phyloP scores from a whole-genome alignment of 1,140 invertebrate species.

The Pachypeltis micranthus region DNA sequence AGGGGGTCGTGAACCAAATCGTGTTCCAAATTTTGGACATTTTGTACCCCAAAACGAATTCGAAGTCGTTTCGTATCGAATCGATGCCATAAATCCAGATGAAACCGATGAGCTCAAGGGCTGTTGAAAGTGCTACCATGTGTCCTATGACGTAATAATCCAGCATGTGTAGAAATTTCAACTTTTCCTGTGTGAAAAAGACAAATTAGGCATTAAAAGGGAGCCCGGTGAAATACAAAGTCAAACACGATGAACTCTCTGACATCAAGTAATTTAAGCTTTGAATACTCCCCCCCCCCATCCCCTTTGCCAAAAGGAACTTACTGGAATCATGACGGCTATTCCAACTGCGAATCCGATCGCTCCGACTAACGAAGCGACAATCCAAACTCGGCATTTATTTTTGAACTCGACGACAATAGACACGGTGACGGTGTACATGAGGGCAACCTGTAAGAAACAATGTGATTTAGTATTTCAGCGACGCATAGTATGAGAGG shows the following conservation, averaged over 20 bases:
- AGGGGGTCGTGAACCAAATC: constrained; percentile 38
- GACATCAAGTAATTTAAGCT: background rate
- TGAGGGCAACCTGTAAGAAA: constrained; percentile 36
- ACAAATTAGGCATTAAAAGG: no score
- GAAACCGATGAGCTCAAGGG: constrained; percentile 38
- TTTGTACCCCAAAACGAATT: constrained; percentile 40
- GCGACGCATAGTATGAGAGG: no score
- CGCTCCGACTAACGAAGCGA: constrained; percentile 29
- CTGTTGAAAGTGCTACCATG: constrained; percentile 35
- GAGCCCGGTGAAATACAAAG: no score
- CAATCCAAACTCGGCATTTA: constrained; percentile 35
- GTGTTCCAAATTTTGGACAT: constrained; percentile 37
- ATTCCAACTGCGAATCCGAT: constrained; percentile 34
- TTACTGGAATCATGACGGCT: constrained; percentile 30
- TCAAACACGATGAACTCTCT: background rate
- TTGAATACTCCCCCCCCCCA: background rate
- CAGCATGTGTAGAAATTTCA: constrained; percentile 34
- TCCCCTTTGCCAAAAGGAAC: no score
- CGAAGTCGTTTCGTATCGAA: constrained; percentile 39
- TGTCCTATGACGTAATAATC: constrained; percentile 41
- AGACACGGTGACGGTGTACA: constrained; percentile 38
- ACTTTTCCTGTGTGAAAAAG: background rate
- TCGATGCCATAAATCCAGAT: constrained; percentile 40
- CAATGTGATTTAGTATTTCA: no score
- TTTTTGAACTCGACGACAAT: constrained; percentile 35